phyloP scores from a whole-genome alignment of 2,113 vertebrate species.

The Thryonomys swinderianus region DNA sequence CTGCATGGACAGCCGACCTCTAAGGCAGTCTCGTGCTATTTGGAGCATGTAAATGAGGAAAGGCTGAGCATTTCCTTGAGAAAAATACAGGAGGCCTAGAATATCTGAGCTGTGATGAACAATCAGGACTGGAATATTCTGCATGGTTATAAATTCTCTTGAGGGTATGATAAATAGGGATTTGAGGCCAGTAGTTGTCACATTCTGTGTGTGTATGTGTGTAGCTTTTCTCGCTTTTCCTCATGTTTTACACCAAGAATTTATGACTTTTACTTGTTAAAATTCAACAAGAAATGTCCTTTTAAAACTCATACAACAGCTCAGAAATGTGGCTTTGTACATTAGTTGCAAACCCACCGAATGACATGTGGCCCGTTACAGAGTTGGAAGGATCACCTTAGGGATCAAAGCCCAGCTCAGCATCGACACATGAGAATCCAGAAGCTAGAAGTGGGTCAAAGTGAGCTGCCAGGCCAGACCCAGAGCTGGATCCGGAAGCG shows the following conservation, averaged over 20 bases:
- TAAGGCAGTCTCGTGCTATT: neutral
- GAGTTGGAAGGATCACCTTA: neutral
- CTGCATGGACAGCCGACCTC: neutral
- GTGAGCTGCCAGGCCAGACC: neutral
- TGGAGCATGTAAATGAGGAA: neutral
- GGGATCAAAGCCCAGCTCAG: neutral
- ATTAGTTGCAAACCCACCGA: neutral
- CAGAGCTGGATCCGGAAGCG: neutral
- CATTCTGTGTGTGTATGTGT: neutral
- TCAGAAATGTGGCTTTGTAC: neutral
- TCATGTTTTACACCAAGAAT: constrained; percentile 1
- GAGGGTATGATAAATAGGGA: neutral
- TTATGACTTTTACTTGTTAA: constrained; percentile 9
- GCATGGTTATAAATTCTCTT: neutral
- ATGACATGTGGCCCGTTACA: neutral
- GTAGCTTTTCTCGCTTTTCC: neutral
- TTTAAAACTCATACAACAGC: neutral
- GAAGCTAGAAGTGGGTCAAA: neutral
- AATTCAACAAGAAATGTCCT: neutral
- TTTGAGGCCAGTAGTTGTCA: neutral
- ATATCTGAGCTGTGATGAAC: neutral
- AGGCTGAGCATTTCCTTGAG: neutral
- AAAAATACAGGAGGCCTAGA: neutral
- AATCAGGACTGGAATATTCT: neutral
- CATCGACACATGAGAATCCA: neutral